Base-by-base conservation (phyloP, 2,113 vertebrate genomes). In the Chaetura pelagica region DNA sequence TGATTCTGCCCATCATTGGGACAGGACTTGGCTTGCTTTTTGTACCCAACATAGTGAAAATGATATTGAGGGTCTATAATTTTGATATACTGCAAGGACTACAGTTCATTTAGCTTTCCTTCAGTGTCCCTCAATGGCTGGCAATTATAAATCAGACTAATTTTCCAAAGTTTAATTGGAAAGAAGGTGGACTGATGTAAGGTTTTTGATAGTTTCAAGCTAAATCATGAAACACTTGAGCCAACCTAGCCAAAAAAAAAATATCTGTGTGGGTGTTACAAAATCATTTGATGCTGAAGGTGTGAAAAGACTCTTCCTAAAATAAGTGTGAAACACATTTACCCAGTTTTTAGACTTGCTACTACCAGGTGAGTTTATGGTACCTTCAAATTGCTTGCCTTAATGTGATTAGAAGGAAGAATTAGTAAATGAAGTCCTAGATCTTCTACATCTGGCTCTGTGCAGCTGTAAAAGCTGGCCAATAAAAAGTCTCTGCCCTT, bases 101-200 rank as follows among this genome's bases (percentile, higher is more conserved):
- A 0, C 49, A 96, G 84, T 61, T 91, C 66, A 64, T 61, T 85
- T 87, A 58, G 40, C 52, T 89, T 85, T 72, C 30, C 24, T 54
- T 91, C 84, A 84, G 34, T 57, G 34, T 72, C 51, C 58, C n/a
- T 92, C 40, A 76, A 18, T 93, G 58, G 26, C 49, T 94, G 77
- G 54, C 55, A 84, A 29, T 94, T 91, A 62, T 54, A 89, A 92
- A 93, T 94, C 35, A 52, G 71, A 69, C 69, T 91, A 32, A 29
- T 87, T 87, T 78, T 75, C 89, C 77, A 82, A 24, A 66, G 42
- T 83, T 68, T 91, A 92, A 85, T 91, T 87, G 59, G 35, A 73
- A 79, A 54, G 12, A 89, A 76, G 44, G 30, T 49, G 30, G 54
- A 49, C 62, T 51, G 81, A 73, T 84, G 79, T 66, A 87, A 89